phyloP scores from a whole-genome alignment of 2,113 vertebrate species.

The Anthoscopus minutus region DNA sequence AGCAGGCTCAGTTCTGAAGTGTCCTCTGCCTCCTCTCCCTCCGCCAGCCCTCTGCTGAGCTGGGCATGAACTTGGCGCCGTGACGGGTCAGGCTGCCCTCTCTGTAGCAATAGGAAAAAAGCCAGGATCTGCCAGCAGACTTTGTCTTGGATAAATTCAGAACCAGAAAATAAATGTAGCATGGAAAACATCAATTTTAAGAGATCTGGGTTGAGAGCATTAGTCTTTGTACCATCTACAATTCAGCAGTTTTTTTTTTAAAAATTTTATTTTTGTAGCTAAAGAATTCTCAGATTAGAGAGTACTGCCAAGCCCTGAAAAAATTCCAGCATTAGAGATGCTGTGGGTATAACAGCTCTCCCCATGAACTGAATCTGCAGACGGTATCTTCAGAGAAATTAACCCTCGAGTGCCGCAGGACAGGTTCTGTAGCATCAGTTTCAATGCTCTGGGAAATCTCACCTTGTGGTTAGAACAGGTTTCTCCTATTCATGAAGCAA shows the following conservation, averaged over 20 bases:
- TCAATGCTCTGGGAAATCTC: background rate
- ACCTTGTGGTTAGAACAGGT: background rate
- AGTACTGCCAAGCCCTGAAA: conserved; percentile 27
- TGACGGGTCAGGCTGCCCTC: background rate
- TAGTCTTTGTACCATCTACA: background rate
- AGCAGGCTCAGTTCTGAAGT: background rate
- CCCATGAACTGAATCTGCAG: background rate
- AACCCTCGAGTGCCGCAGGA: background rate
- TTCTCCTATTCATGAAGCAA: background rate
- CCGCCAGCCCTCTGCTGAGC: background rate
- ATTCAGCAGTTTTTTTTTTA: background rate
- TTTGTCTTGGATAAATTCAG: background rate
- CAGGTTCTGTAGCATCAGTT: background rate
- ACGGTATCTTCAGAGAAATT: background rate
- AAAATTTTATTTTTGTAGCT: background rate
- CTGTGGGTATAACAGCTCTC: conserved; percentile 9
- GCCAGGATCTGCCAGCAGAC: background rate
- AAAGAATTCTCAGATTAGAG: conserved; percentile 14
- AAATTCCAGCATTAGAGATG: conserved; percentile 2
- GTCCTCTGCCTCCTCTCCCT: background rate
- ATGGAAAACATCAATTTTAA: background rate
- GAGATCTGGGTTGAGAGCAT: background rate
- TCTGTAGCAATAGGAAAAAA: background rate
- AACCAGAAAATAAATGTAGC: background rate
- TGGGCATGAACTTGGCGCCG: background rate